phyloP scores from a whole-genome alignment of 2,888 invertebrate genomes.

The Synanthedon andrenaeformis region DNA sequence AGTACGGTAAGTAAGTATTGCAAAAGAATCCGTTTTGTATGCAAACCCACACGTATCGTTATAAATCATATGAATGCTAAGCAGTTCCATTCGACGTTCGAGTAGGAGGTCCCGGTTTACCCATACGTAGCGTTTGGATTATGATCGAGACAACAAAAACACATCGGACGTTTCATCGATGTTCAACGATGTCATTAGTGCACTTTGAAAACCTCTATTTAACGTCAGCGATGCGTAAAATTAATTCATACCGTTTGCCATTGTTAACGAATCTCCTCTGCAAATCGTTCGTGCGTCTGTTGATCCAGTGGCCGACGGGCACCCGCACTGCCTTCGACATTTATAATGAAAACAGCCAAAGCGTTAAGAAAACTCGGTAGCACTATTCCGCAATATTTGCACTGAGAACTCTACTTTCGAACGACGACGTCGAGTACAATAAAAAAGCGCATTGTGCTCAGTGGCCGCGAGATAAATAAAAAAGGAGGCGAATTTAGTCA shows the following conservation, averaged over 20 bases:
- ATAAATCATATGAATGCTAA: slow-evolving; percentile 27
- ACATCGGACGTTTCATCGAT: slow-evolving; percentile 7
- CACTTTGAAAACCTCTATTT: neutral
- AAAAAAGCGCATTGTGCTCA: slow-evolving; percentile 29
- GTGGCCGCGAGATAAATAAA: slow-evolving; percentile 35
- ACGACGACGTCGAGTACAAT: slow-evolving; percentile 28
- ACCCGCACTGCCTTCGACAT: slow-evolving; percentile 53
- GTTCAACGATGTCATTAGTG: slow-evolving; percentile 5
- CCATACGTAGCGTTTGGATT: slow-evolving; percentile 13
- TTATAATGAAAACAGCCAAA: slow-evolving; percentile 24
- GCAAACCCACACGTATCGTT: slow-evolving; percentile 27
- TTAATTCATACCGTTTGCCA: slow-evolving; percentile 50
- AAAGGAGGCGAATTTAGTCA: slow-evolving; percentile 26
- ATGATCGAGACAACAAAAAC: slow-evolving; percentile 21
- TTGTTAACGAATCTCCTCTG: slow-evolving; percentile 47
- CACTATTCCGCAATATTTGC: slow-evolving; percentile 17
- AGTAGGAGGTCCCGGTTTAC: slow-evolving; percentile 40
- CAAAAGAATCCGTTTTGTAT: slow-evolving; percentile 44
- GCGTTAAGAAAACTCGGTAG: slow-evolving; percentile 30
- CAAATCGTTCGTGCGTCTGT: slow-evolving; percentile 47
- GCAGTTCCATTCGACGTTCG: slow-evolving; percentile 36
- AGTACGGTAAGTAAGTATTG: slow-evolving; percentile 12
- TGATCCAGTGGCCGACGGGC: slow-evolving; percentile 55
- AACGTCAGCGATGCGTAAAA: neutral
- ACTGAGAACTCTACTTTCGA: slow-evolving; percentile 36